phyloP scores from a whole-genome alignment of 2,888 invertebrate genomes.

The Diarsia mendica region DNA sequence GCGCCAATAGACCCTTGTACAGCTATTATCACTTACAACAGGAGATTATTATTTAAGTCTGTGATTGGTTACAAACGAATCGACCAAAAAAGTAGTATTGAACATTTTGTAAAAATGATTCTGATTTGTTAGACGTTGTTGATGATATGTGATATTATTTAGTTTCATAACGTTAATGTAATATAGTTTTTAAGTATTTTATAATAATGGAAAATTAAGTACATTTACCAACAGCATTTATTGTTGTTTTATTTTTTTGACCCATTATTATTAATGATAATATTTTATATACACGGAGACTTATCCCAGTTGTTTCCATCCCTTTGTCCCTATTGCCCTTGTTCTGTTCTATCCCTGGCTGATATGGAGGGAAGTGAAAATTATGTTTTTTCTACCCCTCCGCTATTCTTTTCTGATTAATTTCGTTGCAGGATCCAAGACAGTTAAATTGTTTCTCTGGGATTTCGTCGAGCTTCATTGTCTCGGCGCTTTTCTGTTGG shows the following conservation, averaged over 20 bases:
- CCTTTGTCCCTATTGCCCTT: too few species aligned
- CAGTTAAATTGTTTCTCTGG: too few species aligned
- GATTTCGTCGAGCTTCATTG: too few species aligned
- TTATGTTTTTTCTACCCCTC: too few species aligned
- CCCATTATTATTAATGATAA: too few species aligned
- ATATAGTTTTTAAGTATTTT: constrained; percentile 68
- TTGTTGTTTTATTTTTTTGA: constrained; percentile 62
- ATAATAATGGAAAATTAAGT: constrained; percentile 71
- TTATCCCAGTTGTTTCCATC: too few species aligned
- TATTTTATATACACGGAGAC: too few species aligned
- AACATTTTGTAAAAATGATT: constrained; percentile 65
- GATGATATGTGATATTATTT: constrained; percentile 89
- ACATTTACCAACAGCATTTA: constrained; percentile 66
- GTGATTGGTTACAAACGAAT: constrained; percentile 70
- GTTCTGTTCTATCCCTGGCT: too few species aligned
- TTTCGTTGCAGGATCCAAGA: too few species aligned
- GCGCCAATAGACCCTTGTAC: not conserved
- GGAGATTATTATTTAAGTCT: constrained; percentile 66
- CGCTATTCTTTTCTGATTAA: too few species aligned
- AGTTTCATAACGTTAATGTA: constrained; percentile 77
- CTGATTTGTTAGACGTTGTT: constrained; percentile 76
- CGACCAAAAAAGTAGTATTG: constrained; percentile 54
- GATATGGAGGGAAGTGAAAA: too few species aligned
- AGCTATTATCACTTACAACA: constrained; percentile 50
- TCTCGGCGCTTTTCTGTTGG: too few species aligned